A percentile compares a stretch with the other conserved stretches of the same genome.
These are phyloP conservation scores for Melanchra persicariae DNA, from an alignment of 2,888 invertebrate species.

Conservation along the genomic window DNA sequence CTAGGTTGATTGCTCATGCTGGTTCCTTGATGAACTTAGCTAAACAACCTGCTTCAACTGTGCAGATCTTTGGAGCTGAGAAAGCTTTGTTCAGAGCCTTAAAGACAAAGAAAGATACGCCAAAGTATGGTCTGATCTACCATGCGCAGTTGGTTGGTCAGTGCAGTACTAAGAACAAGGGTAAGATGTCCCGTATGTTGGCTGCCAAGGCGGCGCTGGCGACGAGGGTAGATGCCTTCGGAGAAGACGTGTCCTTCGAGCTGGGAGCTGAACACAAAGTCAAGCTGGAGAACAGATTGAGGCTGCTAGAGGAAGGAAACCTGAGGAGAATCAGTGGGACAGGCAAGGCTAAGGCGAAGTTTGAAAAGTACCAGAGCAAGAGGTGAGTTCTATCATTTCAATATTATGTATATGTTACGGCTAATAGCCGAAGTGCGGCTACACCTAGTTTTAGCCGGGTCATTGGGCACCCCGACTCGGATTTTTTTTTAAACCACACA, in stretches of 20 bases:
- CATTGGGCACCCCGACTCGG: too few species aligned
- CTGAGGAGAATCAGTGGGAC: conserved; percentile 96
- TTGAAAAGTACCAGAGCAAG: conserved; percentile 97
- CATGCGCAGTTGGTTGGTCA: conserved; percentile 98
- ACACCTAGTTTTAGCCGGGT: too few species aligned
- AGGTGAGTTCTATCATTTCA: conserved; percentile 84
- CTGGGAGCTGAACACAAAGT: conserved; percentile 97
- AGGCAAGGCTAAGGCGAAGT: conserved; percentile 96
- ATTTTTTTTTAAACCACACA: too few species aligned
- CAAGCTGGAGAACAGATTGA: conserved; percentile 95
- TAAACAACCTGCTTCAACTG: conserved; percentile 99
- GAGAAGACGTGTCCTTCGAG: conserved; percentile 96
- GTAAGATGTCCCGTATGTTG: conserved; percentile 98
- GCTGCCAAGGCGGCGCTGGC: conserved; percentile 99
- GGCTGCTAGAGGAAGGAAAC: conserved; percentile 96
- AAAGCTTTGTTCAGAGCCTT: conserved; percentile 99
- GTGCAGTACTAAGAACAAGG: conserved; percentile 97
- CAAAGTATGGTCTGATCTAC: conserved; percentile 99
- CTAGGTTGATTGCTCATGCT: conserved; percentile 98
- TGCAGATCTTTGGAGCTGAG: conserved; percentile 99
- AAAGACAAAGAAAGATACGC: conserved; percentile 99
- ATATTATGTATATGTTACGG: too few species aligned
- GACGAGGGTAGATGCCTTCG: conserved; percentile 98
- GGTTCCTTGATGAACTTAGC: conserved; percentile 99
- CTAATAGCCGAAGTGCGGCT: too few species aligned